These are phyloP conservation scores for Emmelina monodactyla DNA, from an alignment of 2,888 invertebrate genomes.

Conservation along the genomic window DNA sequence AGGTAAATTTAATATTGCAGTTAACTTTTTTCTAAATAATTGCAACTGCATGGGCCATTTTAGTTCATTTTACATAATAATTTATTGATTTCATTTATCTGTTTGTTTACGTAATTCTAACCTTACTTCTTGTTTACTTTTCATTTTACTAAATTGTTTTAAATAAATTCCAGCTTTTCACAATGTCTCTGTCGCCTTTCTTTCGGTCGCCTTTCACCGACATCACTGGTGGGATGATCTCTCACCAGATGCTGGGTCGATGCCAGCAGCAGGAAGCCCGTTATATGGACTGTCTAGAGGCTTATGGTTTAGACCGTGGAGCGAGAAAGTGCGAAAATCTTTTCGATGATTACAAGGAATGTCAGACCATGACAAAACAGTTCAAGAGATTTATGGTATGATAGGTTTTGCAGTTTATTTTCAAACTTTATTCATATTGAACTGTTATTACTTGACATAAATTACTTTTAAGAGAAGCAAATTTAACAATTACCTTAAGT, in stretches of 20 bases:
- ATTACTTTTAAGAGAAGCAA: too few relatives aligned
- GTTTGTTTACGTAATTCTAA: too few relatives aligned
- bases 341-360: constrained; percentile 76
- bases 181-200: constrained; percentile 71
- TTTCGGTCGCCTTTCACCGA: constrained; percentile 77
- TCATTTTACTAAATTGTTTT: too few relatives aligned
- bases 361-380: constrained; percentile 68
- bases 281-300: constrained; percentile 81
- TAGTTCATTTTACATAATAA: too few relatives aligned
- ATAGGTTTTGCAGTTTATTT: constrained; percentile 16
- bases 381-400: constrained; percentile 65
- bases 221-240: constrained; percentile 69
- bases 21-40: too few relatives aligned
- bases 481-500: too few relatives aligned
- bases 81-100: too few relatives aligned
- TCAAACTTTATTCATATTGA: neutral
- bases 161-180: too few relatives aligned
- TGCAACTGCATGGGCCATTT: too few relatives aligned
- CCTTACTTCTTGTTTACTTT: too few relatives aligned
- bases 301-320: constrained; percentile 76
- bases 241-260: constrained; percentile 69
- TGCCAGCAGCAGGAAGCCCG: constrained; percentile 76
- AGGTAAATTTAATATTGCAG: too few relatives aligned
- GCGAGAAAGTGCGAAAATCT: constrained; percentile 67
- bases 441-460: too few relatives aligned